Evolutionary conservation across 2,797 vertebrate genomes (phyloP), one percentile per base, ranked within the genome.

Genomic region (Cichlasoma orientale): DNA sequence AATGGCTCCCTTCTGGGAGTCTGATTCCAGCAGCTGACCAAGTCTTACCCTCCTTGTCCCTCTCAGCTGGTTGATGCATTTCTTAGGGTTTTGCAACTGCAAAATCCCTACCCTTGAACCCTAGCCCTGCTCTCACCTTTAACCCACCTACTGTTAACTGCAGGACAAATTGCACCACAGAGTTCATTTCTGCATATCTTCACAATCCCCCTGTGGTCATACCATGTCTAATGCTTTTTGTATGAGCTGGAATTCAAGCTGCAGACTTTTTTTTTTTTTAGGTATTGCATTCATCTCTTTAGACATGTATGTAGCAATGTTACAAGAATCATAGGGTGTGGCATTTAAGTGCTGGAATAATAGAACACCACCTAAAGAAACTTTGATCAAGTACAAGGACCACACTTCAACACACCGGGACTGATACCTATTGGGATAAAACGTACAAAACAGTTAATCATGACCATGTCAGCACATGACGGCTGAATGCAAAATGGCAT

Each of bases 1-100:
- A 90, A 92, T 90, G 81, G 85, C 80, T 93, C 93, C 92, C 89
- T 75, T 75, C 77, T 92, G 91, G 81, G 85, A 82, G 79, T 86
- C 77, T 56, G 63, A 88, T 75, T 93, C 85, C 85, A 90, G 88
- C 88, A 90, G 86, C 88, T 90, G 89, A 91, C 77, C 66, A 74
- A 82, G 56, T 75, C 69, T 23, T 68, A 84, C 72, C 61, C 78
- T 61, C 77, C 68, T 74, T 85, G 31, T 79, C 66, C 77, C 44
- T 85, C 80, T 89, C 70, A 85, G 79, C 78, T 79, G 72, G 66
- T 79, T 36, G 6, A 33, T 58, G n/a, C 72, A 79, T 83, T 75
- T 79, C 38, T 57, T n/a, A 18, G 36, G 8, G 8, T 27, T 75
- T 63, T 82, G 56, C 14, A 82, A 23, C 50, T 54, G 13, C 27